Conservation (phyloP, 2,888 invertebrate genomes). For the Macaria notata region DNA sequence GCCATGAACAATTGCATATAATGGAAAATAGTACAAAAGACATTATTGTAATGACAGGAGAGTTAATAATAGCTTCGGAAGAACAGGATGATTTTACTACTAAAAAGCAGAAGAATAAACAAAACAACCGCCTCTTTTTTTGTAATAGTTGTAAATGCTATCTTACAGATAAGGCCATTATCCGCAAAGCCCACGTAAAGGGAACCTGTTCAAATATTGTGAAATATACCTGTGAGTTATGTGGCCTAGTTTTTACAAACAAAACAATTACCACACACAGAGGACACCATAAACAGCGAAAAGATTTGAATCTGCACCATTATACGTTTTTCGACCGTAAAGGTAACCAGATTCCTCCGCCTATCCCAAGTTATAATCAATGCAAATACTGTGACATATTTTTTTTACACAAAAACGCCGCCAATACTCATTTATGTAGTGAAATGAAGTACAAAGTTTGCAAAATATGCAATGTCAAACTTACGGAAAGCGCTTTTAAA, state of each 20-base stretch:
- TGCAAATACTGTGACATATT: conserved; percentile 54
- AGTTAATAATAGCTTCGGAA: conserved; percentile 26
- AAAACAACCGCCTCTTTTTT: conserved; percentile 39
- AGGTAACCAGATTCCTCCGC: conserved; percentile 50
- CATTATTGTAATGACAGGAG: conserved; percentile 43
- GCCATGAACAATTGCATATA: conserved; percentile 42
- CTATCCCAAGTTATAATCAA: conserved; percentile 56
- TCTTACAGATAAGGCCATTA: conserved; percentile 36
- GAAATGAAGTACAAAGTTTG: conserved; percentile 48
- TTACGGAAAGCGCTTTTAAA: conserved; percentile 51
- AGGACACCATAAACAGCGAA: conserved; percentile 44
- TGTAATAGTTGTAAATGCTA: conserved; percentile 58
- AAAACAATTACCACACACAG: conserved; percentile 45
- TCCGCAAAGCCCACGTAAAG: conserved; percentile 42
- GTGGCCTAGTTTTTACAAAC: conserved; percentile 55
- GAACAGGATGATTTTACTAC: neutral
- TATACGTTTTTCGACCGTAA: conserved; percentile 56
- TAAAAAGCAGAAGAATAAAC: conserved; percentile 13
- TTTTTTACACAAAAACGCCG: conserved; percentile 47
- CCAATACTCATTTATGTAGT: conserved; percentile 48
- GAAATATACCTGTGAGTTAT: conserved; percentile 48
- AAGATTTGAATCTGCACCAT: conserved; percentile 48
- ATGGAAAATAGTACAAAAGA: conserved; percentile 32
- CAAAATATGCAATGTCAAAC: conserved; percentile 51
- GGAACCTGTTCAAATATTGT: conserved; percentile 42